These are phyloP conservation scores for Charanyca ferruginea DNA, from an alignment of 2,888 invertebrate species.

Conservation along the genomic window DNA sequence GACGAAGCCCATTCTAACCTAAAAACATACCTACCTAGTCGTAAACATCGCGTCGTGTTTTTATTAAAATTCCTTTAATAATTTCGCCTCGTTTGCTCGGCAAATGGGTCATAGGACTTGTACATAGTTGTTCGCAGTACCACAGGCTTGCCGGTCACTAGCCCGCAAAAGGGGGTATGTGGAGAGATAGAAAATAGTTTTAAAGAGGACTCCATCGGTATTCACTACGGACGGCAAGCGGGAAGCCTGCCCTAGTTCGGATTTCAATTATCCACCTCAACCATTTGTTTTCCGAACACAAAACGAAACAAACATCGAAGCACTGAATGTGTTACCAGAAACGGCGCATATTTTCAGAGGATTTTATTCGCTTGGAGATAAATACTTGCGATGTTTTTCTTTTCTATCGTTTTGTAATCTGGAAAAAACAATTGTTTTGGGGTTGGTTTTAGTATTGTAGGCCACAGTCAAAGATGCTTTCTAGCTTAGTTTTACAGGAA, in stretches of 20 bases:
- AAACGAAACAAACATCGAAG: slow-evolving; percentile 65
- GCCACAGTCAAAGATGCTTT: not conserved
- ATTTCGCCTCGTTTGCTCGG: slow-evolving; percentile 63
- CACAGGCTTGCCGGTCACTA: slow-evolving; percentile 65
- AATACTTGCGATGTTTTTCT: slow-evolving; percentile 6
- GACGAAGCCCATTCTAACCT: slow-evolving; percentile 54
- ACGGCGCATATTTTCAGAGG: slow-evolving; percentile 58
- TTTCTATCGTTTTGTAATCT: slow-evolving; percentile 24
- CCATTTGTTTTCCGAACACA: slow-evolving; percentile 69
- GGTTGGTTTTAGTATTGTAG: slow-evolving; percentile 2
- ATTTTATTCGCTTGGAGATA: slow-evolving; percentile 52
- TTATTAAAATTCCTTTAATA: slow-evolving; percentile 73
- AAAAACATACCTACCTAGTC: slow-evolving; percentile 53
- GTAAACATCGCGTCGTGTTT: slow-evolving; percentile 69
- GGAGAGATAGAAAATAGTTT: slow-evolving; percentile 78
- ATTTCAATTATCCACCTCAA: slow-evolving; percentile 79
- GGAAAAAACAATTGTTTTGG: slow-evolving; percentile 11
- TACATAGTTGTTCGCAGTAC: slow-evolving; percentile 69
- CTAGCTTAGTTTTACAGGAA: not conserved
- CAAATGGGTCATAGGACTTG: slow-evolving; percentile 70
- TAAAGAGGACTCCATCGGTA: slow-evolving; percentile 76
- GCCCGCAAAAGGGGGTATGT: slow-evolving; percentile 65
- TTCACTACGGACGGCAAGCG: slow-evolving; percentile 68
- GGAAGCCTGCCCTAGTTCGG: slow-evolving; percentile 72
- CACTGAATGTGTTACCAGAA: slow-evolving; percentile 54